A percentile compares a stretch with the other conserved stretches of the same genome.
These are phyloP conservation scores for Neodon shergylaensis DNA, from an alignment of 2,113 vertebrate genomes.

Conservation along the genomic window DNA sequence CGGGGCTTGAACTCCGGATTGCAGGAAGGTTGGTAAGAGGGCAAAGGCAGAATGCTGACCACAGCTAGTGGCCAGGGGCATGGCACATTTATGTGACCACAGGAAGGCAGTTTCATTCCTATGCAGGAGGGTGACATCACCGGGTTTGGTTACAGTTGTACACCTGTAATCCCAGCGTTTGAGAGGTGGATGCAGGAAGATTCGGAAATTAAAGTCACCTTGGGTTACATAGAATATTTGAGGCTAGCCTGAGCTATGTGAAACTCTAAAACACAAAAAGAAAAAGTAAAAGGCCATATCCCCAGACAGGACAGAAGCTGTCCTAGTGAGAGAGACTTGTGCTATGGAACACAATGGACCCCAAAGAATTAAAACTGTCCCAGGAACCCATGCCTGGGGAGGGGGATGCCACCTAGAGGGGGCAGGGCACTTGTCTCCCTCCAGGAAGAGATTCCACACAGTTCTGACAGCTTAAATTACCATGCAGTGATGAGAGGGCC, in stretches of 20 bases:
- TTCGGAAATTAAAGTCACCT: neutral
- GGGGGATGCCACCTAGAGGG: neutral
- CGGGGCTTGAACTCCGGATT: no score
- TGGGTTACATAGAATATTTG: neutral
- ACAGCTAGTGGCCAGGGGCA: neutral
- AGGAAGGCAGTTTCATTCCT: rapidly evolving
- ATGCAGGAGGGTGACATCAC: neutral
- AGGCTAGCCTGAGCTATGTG: neutral
- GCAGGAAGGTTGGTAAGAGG: neutral
- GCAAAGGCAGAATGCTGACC: neutral
- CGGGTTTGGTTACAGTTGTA: no score
- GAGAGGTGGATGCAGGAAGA: neutral
- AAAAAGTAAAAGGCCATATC: neutral
- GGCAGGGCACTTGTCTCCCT: neutral
- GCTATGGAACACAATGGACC: neutral
- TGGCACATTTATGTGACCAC: neutral
- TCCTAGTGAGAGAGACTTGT: neutral
- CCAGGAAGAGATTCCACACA: neutral
- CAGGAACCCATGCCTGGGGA: neutral
- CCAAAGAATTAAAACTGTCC: neutral
- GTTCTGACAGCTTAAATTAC: neutral
- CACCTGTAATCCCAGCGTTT: neutral
- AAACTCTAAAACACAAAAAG: neutral
- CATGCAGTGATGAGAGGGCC: no score
- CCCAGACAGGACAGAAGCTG: no score